Percentiles rank a stretch among this genome's conserved stretches.
Evolutionary conservation across 2,888 invertebrate genomes (phyloP).

Genomic region (Rhodophaea formosa): DNA sequence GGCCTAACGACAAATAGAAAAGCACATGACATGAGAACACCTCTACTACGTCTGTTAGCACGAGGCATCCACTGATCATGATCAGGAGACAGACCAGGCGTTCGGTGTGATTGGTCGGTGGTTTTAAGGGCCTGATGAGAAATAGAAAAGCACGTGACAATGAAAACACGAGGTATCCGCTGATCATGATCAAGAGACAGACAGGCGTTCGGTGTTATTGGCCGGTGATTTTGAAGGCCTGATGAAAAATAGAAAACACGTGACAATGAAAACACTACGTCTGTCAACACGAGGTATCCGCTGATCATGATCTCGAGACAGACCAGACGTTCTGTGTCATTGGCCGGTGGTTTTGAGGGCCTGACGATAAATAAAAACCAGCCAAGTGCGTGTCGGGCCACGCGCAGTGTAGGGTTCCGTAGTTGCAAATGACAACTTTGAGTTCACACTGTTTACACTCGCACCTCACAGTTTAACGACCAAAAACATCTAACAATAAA

Average conservation of each 20-base stretch:
- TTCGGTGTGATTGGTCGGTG: constrained; percentile 48
- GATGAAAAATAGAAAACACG: not conserved
- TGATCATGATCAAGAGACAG: constrained; percentile 52
- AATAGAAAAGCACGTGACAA: not conserved
- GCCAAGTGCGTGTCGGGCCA: no score
- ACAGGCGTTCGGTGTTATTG: constrained; percentile 52
- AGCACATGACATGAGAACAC: no score
- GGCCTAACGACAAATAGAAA: constrained; percentile 48
- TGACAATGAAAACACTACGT: constrained; percentile 33
- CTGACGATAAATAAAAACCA: no score
- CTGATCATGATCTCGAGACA: constrained; percentile 53
- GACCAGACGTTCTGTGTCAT: constrained; percentile 50
- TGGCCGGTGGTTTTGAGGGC: constrained; percentile 41
- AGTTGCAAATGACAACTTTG: no score
- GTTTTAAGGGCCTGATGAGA: constrained; percentile 41
- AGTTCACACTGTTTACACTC: no score
- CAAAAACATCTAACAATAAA: no score
- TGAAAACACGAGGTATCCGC: constrained; percentile 53
- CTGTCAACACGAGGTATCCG: constrained; percentile 57
- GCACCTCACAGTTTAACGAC: no score
- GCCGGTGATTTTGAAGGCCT: constrained; percentile 47
- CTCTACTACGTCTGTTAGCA: constrained; percentile 58
- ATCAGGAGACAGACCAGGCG: constrained; percentile 50
- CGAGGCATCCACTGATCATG: constrained; percentile 54
- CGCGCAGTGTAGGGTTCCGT: no score